Conservation (phyloP, 2,113 vertebrate species). For the Peromyscus polionotus region DNA sequence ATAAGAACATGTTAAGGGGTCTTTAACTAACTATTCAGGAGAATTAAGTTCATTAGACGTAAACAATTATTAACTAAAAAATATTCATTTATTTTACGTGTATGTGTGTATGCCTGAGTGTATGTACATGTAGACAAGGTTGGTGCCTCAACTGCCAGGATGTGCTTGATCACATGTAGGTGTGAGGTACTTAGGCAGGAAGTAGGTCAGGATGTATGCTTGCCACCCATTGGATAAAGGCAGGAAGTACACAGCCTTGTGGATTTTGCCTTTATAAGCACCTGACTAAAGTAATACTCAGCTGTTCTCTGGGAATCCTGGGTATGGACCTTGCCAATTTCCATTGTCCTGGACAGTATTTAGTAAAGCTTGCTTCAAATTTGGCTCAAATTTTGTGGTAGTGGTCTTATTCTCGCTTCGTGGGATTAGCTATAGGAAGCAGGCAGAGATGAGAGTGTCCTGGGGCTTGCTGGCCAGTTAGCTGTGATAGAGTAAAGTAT, state of each 20-base stretch:
- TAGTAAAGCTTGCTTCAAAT: background rate
- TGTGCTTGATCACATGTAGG: background rate
- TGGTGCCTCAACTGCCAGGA: background rate
- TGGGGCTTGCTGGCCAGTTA: background rate
- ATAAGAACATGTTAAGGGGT: background rate
- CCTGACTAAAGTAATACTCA: background rate
- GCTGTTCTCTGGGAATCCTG: background rate
- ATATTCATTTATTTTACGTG: background rate
- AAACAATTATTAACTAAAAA: background rate
- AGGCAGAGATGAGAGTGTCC: background rate
- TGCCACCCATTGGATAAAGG: background rate
- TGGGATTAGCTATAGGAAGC: background rate
- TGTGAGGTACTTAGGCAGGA: background rate
- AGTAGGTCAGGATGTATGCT: background rate
- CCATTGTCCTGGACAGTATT: background rate
- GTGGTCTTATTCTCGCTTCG: background rate
- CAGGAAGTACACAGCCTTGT: background rate
- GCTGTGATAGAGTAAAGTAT: background rate
- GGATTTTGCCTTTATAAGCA: background rate
- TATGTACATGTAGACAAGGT: background rate
- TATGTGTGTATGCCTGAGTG: background rate
- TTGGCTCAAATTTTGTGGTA: background rate
- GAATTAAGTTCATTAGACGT: background rate
- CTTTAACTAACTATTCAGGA: background rate
- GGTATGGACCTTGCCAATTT: background rate